phyloP scores from a whole-genome alignment of 1,140 invertebrate species.

The Battus philenor region DNA sequence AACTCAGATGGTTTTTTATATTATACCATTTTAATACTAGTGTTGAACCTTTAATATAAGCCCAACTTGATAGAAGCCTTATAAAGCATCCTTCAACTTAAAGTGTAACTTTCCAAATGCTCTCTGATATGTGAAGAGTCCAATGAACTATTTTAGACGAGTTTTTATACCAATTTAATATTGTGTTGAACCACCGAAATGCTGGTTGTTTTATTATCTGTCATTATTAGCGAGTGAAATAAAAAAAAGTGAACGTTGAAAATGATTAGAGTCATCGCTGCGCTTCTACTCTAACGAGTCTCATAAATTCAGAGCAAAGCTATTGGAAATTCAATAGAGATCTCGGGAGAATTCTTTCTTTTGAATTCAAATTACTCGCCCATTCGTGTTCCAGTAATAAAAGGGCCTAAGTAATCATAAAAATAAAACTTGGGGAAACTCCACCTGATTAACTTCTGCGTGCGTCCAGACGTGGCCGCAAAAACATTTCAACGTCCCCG shows the following conservation, averaged over 20 bases:
- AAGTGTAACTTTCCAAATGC: no score
- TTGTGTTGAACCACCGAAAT: no score
- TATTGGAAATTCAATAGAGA: slow-evolving; percentile 6
- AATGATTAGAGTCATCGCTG: background rate
- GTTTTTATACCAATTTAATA: no score
- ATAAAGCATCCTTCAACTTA: no score
- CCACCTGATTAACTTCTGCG: slow-evolving; percentile 6
- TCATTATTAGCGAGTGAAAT: no score
- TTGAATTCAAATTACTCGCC: slow-evolving; percentile 7
- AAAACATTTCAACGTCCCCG: slow-evolving; percentile 1
- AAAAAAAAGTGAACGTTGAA: background rate
- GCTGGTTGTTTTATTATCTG: no score
- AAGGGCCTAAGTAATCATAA: slow-evolving; percentile 7
- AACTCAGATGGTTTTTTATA: no score
- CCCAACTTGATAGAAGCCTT: no score
- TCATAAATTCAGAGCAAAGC: slow-evolving; percentile 3
- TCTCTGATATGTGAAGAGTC: no score
- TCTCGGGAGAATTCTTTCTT: background rate
- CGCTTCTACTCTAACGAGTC: slow-evolving; percentile 5
- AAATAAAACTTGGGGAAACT: slow-evolving; percentile 2
- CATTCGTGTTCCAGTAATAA: background rate
- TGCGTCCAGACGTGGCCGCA: background rate
- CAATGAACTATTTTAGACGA: no score
- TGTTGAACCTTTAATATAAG: no score
- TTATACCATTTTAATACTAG: no score